phyloP scores from a whole-genome alignment of 2,113 vertebrate genomes.

The Forbesichthys papilliferus region DNA sequence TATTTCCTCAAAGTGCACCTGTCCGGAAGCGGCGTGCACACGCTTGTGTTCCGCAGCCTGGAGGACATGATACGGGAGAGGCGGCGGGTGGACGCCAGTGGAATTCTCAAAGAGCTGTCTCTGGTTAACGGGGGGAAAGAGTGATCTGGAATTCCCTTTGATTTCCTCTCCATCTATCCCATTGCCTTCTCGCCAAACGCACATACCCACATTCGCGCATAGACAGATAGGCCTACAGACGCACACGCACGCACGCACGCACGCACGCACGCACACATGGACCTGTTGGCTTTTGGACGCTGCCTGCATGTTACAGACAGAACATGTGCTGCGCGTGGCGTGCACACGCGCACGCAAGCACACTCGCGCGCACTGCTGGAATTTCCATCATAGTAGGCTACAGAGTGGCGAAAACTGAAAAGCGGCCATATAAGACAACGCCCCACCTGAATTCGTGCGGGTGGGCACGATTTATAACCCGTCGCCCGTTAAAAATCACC shows the following conservation, averaged over 20 bases:
- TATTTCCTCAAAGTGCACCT: conserved; percentile 96
- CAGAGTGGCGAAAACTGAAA: conserved; percentile 46
- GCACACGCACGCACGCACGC: conserved; percentile 28
- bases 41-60: conserved; percentile 91
- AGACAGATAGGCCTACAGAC: not conserved
- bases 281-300: conserved; percentile 69
- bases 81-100: conserved; percentile 91
- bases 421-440: conserved; percentile 66
- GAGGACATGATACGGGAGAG: conserved; percentile 97
- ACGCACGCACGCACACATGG: conserved; percentile 49
- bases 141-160: conserved; percentile 67
- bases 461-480: conserved; percentile 52
- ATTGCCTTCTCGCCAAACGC: conserved; percentile 26
- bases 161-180: conserved; percentile 25
- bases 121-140: conserved; percentile 86
- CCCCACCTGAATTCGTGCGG: conserved; percentile 62
- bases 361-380: conserved; percentile 45
- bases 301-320: conserved; percentile 52
- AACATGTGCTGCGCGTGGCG: conserved; percentile 47
- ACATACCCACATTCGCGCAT: not conserved
- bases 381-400: conserved; percentile 34
- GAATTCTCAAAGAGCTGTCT: conserved; percentile 90
- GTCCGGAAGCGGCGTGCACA: conserved; percentile 88
- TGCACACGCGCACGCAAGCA: conserved; percentile 32
- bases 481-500: conserved; percentile 54